Conservation (phyloP, 2,113 vertebrate species). For the Centrocercus urophasianus region DNA sequence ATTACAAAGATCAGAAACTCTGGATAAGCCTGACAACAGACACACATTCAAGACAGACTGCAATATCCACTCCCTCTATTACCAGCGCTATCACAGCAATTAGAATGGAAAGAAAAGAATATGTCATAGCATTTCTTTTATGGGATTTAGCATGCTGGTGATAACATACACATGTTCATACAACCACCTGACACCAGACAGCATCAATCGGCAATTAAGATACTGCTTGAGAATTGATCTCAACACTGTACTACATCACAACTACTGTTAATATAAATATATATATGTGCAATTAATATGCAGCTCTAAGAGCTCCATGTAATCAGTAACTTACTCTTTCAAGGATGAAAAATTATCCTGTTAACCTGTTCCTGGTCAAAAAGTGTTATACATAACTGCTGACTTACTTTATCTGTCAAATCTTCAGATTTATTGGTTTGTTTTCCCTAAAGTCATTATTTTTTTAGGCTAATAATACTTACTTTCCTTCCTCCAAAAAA, state of each 20-base stretch:
- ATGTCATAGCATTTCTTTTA: too few relatives aligned
- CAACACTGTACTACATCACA: neutral
- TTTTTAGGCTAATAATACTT: neutral
- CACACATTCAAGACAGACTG: too few relatives aligned
- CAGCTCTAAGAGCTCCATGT: neutral
- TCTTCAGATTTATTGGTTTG: neutral
- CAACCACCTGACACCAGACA: neutral
- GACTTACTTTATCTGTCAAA: neutral
- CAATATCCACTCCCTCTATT: fast-evolving
- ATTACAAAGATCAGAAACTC: neutral
- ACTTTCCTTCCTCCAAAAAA: neutral
- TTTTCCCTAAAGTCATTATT: neutral
- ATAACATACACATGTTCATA: fast-evolving
- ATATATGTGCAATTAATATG: neutral
- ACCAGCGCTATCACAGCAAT: neutral
- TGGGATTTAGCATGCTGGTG: neutral
- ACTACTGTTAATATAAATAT: too few relatives aligned
- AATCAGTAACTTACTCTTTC: neutral
- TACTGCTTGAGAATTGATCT: neutral
- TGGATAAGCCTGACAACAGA: neutral
- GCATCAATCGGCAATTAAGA: neutral
- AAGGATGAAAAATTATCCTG: neutral
- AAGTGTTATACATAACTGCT: neutral
- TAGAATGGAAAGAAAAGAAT: fast-evolving
- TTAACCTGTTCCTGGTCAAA: neutral